Percentiles rank a stretch among this genome's conserved stretches.
These are phyloP conservation scores for Drosophila pseudoananassae DNA, from an alignment of 1,140 invertebrate species.

Conservation along the genomic window DNA sequence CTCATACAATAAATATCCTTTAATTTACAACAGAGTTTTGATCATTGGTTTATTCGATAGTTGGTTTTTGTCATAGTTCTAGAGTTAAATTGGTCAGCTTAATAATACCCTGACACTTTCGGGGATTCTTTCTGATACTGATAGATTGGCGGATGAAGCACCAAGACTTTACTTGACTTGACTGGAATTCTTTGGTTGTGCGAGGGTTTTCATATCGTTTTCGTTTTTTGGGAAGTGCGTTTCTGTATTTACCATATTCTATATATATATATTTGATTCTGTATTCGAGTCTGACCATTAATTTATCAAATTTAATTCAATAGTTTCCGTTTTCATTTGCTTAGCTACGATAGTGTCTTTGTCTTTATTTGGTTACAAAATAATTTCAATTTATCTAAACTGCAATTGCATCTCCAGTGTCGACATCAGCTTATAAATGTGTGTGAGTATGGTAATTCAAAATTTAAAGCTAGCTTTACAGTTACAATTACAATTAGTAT, in stretches of 20 bases:
- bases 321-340: slow-evolving; percentile 57
- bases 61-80: slow-evolving; percentile 59
- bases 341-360: slow-evolving; percentile 57
- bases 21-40: slow-evolving; percentile 50
- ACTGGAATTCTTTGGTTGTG: slow-evolving; percentile 40
- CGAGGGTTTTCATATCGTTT: slow-evolving; percentile 18
- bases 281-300: slow-evolving; percentile 37
- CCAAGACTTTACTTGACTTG: slow-evolving; percentile 31
- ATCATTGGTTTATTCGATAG: slow-evolving; percentile 75
- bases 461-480: slow-evolving; percentile 66
- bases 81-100: slow-evolving; percentile 81
- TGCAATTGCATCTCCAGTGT: slow-evolving; percentile 51
- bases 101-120: slow-evolving; percentile 48
- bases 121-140: slow-evolving; percentile 39
- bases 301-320: slow-evolving; percentile 55
- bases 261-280: slow-evolving; percentile 43
- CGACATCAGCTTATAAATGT: slow-evolving; percentile 12
- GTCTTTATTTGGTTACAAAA: slow-evolving; percentile 58
- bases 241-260: slow-evolving; percentile 28
- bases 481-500: slow-evolving; percentile 57
- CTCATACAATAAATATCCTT: slow-evolving; percentile 21
- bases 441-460: slow-evolving; percentile 27
- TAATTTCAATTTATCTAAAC: slow-evolving; percentile 81
- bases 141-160: slow-evolving; percentile 45
- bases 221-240: slow-evolving; percentile 22